Evolutionary conservation across 2,113 vertebrate genomes (phyloP).

Genomic region (Microcebus murinus): DNA sequence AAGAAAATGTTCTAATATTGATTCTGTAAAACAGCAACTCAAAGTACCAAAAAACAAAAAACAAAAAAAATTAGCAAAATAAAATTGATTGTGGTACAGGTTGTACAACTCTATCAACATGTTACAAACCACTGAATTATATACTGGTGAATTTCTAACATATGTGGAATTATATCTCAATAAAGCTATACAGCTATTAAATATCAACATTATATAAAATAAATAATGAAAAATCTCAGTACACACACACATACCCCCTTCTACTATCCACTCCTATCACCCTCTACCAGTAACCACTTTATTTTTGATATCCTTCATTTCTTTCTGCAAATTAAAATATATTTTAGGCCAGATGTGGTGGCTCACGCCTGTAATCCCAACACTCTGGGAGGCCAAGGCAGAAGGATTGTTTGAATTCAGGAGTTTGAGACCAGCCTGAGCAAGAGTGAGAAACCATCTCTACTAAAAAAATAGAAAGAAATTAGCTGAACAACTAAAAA

Average conservation of each 20-base stretch:
- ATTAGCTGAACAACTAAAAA: too few relatives aligned
- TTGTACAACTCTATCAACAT: neutral
- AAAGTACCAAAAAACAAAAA: too few relatives aligned
- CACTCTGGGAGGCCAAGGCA: too few relatives aligned
- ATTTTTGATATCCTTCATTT: neutral
- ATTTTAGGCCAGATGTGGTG: neutral
- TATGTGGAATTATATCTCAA: neutral
- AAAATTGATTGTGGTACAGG: neutral
- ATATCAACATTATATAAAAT: neutral
- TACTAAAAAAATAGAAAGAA: too few relatives aligned
- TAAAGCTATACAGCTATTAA: slow-evolving; percentile 7
- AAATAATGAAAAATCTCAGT: neutral
- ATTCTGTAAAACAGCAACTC: neutral
- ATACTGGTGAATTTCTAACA: neutral
- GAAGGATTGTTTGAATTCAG: too few relatives aligned
- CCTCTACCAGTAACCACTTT: neutral
- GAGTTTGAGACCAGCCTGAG: too few relatives aligned
- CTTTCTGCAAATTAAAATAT: neutral
- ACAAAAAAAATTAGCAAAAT: too few relatives aligned
- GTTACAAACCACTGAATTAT: neutral
- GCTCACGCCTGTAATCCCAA: too few relatives aligned
- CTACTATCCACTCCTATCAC: neutral
- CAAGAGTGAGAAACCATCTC: too few relatives aligned
- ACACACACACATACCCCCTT: neutral
- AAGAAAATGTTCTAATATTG: too few relatives aligned